Evolutionary conservation across 1,140 invertebrate species (phyloP), one percentile per base, ranked within the genome.

Genomic region (Tetragnatha versicolor): DNA sequence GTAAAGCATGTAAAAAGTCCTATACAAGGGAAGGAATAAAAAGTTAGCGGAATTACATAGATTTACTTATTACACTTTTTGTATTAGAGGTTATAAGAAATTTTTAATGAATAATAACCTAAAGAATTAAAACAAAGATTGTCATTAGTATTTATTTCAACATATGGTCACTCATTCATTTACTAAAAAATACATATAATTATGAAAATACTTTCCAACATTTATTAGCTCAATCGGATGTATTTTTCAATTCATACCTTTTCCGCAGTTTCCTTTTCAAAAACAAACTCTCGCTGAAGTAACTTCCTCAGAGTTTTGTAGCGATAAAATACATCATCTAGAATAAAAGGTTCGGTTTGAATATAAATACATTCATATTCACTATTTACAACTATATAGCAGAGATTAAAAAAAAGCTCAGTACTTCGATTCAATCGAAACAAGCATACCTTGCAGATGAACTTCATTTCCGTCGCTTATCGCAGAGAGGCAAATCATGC

Each of bases 211-310:
- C n/a, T n/a, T n/a, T n/a, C n/a, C n/a, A n/a, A n/a, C n/a, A n/a
- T n/a, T n/a, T n/a, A n/a, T n/a, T n/a, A n/a, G n/a, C n/a, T n/a
- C n/a, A n/a, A n/a, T n/a, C n/a, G n/a, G n/a, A n/a, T n/a, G n/a
- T n/a, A n/a, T n/a, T n/a, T n/a, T 47, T 17, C 1, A 47, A 3
- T 20, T 47, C 31, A 1, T 77, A 79, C 78, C 60, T 72, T 45
- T 72, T 79, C 35, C 6, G 25, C 17, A 33, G 45, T 35, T 4
- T 37, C 31, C 55, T 49, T 65, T 60, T 55, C 61, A 76, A 80
- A 80, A 3, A 80, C 79, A 76, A 80, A 80, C 49, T 80, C 79
- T 29, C 55, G 66, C 33, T 53, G 49, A 14, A 80, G 63, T n/a
- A 80, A 35, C n/a, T 58, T 68, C 60, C 49, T 58, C 6, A 80